Conservation (phyloP, 1,140 invertebrate genomes). For the Eumaeus atala region DNA sequence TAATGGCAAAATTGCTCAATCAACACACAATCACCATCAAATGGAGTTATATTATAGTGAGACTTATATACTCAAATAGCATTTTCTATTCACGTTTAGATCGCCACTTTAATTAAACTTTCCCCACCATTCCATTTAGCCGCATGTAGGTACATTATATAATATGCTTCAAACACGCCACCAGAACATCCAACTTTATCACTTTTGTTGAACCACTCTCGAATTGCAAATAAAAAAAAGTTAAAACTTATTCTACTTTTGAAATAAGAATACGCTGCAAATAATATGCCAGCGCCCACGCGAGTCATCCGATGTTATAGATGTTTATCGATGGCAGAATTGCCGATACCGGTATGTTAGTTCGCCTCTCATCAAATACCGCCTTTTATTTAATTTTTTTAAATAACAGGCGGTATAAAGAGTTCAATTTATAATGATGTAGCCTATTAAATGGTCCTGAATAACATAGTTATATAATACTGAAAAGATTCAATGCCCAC, state of each 20-base stretch:
- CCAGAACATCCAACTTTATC: slow-evolving; percentile 21
- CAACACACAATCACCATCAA: too few species aligned
- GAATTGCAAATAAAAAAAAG: slow-evolving; percentile 6
- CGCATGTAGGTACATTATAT: slow-evolving; percentile 45
- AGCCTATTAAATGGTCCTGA: too few species aligned
- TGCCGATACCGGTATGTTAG: not conserved
- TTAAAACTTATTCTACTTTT: slow-evolving; percentile 3
- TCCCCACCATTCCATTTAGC: slow-evolving; percentile 38
- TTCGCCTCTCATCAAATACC: too few species aligned
- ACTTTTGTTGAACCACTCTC: slow-evolving; percentile 25
- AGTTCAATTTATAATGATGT: too few species aligned
- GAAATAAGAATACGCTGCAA: not conserved
- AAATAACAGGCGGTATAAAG: too few species aligned
- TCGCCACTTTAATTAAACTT: slow-evolving; percentile 50
- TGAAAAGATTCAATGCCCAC: too few species aligned
- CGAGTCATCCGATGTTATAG: too few species aligned
- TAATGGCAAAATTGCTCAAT: too few species aligned
- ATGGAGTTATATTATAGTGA: too few species aligned
- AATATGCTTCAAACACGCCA: slow-evolving; percentile 45
- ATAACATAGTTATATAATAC: too few species aligned
- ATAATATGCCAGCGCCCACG: not conserved
- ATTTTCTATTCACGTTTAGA: slow-evolving; percentile 10
- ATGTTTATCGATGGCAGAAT: not conserved
- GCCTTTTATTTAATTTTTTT: too few species aligned
- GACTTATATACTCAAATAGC: too few species aligned